Conservation (phyloP, 2,113 vertebrate species). For the Ia io region DNA sequence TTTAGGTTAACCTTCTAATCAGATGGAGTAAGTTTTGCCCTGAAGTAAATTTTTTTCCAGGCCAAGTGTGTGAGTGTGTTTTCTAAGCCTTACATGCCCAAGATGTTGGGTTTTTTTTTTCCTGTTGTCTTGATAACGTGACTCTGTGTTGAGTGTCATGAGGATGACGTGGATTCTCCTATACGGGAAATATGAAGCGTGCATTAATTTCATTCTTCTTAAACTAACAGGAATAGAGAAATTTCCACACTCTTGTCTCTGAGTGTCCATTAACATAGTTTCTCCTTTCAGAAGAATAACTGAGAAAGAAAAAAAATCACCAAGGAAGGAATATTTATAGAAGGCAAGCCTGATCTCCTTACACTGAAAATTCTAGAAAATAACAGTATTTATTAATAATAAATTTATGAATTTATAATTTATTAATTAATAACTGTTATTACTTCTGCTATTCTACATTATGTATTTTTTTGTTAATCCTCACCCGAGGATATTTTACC, state of each 20-base stretch:
- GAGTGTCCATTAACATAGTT: background rate
- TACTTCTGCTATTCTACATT: background rate
- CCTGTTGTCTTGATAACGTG: constrained; percentile 29
- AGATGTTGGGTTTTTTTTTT: background rate
- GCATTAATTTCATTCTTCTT: background rate
- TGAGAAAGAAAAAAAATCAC: background rate
- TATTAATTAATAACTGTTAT: background rate
- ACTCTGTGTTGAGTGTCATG: background rate
- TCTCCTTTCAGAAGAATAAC: constrained; percentile 13
- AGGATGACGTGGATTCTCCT: background rate
- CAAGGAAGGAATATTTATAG: background rate
- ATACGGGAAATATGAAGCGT: background rate
- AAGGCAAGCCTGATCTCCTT: background rate
- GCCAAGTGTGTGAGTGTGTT: background rate
- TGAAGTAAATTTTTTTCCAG: background rate
- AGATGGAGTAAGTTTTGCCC: background rate
- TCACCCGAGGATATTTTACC: too few species aligned
- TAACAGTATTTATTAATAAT: too few species aligned
- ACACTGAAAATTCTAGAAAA: background rate
- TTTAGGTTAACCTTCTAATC: background rate
- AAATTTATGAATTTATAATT: too few species aligned
- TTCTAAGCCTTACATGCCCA: background rate
- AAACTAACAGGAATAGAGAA: background rate
- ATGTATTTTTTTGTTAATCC: background rate
- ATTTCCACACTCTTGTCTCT: background rate